Conservation (phyloP, 2,888 invertebrate species). For the Platycheirus albimanus region DNA sequence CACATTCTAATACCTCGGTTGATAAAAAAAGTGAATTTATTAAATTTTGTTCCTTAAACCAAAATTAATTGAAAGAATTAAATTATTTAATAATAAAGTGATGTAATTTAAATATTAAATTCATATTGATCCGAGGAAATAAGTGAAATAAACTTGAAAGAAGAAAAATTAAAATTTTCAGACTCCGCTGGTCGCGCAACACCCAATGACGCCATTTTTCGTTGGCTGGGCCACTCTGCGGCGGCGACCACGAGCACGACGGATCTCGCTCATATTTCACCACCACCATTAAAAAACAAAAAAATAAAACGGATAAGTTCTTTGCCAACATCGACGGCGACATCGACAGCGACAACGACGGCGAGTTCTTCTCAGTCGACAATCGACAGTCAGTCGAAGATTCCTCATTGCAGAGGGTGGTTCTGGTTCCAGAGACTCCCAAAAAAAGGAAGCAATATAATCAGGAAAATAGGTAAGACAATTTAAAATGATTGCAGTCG, state of each 20-base stretch:
- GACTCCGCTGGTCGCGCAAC: constrained; percentile 72
- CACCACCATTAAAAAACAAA: constrained; percentile 60
- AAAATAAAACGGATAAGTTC: constrained; percentile 35
- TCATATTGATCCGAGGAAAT: not conserved
- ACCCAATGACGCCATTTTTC: constrained; percentile 74
- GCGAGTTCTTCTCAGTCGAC: constrained; percentile 36
- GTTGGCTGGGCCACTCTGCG: constrained; percentile 70
- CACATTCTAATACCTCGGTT: constrained; percentile 1
- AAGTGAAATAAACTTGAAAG: constrained; percentile 12
- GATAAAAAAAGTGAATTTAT: constrained; percentile 39
- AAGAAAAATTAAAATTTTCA: constrained; percentile 45
- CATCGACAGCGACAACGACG: constrained; percentile 45
- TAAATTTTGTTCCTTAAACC: constrained; percentile 1
- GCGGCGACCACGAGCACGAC: constrained; percentile 67
- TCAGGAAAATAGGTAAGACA: constrained; percentile 55
- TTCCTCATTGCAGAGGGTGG: constrained; percentile 52
- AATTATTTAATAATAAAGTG: constrained; percentile 4
- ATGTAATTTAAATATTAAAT: constrained; percentile 2
- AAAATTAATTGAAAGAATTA: not conserved
- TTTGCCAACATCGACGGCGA: constrained; percentile 55
- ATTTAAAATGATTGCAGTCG: constrained; percentile 15
- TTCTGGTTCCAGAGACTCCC: constrained; percentile 29
- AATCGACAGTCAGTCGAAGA: constrained; percentile 27
- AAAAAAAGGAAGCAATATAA: not conserved
- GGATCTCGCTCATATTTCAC: constrained; percentile 65